phyloP scores from a whole-genome alignment of 2,797 vertebrate genomes.

The Rallus crepitans region DNA sequence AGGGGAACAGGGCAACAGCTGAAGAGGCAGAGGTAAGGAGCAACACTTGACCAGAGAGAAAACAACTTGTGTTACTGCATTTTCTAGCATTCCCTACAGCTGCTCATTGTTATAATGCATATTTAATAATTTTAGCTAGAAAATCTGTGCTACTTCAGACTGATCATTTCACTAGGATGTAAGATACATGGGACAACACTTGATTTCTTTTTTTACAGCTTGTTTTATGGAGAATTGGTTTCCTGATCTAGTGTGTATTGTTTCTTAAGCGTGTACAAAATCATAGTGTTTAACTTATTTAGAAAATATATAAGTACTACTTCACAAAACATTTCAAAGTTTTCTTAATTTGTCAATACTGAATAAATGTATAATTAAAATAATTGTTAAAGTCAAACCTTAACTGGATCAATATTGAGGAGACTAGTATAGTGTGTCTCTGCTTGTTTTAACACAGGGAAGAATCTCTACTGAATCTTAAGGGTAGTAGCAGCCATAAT shows the following conservation, averaged over 20 bases:
- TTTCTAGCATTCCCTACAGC: neutral
- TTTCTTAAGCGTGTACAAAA: neutral
- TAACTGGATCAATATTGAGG: neutral
- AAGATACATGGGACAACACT: neutral
- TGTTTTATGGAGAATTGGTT: neutral
- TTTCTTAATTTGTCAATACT: neutral
- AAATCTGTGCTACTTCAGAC: neutral
- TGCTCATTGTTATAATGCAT: neutral
- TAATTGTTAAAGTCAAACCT: neutral
- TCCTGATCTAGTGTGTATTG: neutral
- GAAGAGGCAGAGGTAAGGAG: constrained; percentile 59
- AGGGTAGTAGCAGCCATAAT: neutral
- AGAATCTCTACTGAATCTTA: neutral
- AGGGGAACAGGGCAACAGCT: constrained; percentile 35
- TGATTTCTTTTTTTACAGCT: neutral
- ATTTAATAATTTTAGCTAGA: neutral
- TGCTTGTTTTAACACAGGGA: neutral
- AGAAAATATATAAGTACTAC: neutral
- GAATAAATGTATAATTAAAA: neutral
- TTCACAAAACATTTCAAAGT: neutral
- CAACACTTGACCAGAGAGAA: neutral
- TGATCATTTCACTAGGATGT: neutral
- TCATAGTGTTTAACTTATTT: neutral
- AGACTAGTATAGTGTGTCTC: neutral
- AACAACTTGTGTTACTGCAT: neutral